Conservation (phyloP, 2,888 invertebrate species). For the Drosophila antonietae region DNA sequence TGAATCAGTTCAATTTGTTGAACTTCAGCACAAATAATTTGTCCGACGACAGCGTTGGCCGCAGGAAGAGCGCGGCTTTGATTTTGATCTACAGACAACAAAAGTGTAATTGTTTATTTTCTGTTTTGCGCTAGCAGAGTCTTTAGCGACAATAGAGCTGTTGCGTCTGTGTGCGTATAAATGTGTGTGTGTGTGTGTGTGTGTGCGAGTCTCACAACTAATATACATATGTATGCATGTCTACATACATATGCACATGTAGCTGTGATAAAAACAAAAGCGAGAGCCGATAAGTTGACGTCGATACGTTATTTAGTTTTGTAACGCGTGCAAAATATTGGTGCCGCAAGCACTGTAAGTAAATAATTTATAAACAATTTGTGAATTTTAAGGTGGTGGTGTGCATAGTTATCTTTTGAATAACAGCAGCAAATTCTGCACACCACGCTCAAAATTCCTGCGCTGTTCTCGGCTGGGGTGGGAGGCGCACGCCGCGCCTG, state of each 20-base stretch:
- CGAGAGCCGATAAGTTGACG: constrained; percentile 42
- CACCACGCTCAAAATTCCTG: constrained; percentile 51
- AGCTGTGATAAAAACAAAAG: constrained; percentile 46
- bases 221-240: neutral
- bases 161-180: constrained; percentile 1
- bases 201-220: constrained; percentile 16
- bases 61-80: constrained; percentile 52
- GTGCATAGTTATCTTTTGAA: constrained; percentile 28
- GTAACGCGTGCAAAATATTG: constrained; percentile 56
- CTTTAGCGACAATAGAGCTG: constrained; percentile 9
- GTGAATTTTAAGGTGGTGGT: constrained; percentile 4
- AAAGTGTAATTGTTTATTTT: constrained; percentile 37
- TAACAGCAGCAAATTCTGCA: constrained; percentile 24
- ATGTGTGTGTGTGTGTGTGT: constrained; percentile 1
- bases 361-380: constrained; percentile 35
- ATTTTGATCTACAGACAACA: constrained; percentile 45
- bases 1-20: constrained; percentile 23
- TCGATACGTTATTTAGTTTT: constrained; percentile 37
- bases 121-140: constrained; percentile 21
- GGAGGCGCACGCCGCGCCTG: constrained; percentile 43
- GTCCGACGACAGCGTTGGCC: constrained; percentile 35
- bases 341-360: constrained; percentile 4
- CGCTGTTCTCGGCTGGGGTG: constrained; percentile 21
- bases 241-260: constrained; percentile 7
- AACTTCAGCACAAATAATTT: constrained; percentile 5